Evolutionary conservation across 30 jellyfish, hydroid and myxozoan genomes (phyloP).

Genomic region (Turritopsis dohrnii): DNA sequence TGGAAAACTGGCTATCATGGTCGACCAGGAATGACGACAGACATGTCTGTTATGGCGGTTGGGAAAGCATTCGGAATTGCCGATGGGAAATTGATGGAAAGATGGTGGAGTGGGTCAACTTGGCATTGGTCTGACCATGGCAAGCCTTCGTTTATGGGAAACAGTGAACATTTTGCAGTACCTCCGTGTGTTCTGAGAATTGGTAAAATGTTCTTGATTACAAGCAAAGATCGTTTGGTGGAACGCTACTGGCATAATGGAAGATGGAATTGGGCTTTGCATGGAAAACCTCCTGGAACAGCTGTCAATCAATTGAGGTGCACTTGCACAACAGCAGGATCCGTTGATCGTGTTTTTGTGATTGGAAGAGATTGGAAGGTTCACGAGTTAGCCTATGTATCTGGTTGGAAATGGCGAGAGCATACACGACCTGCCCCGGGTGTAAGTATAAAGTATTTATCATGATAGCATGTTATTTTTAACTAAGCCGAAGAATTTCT

Average conservation of each 20-base stretch:
- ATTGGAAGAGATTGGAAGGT: neutral
- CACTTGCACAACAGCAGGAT: neutral
- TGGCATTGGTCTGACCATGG: neutral
- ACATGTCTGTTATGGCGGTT: neutral
- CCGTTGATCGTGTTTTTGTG: neutral
- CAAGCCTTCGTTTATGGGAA: neutral
- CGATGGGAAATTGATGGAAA: neutral
- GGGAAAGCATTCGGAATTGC: neutral
- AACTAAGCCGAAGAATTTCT: neutral
- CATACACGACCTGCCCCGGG: neutral
- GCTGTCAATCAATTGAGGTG: neutral
- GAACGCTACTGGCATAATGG: neutral
- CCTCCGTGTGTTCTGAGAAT: neutral
- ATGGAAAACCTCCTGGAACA: neutral
- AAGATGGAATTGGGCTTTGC: neutral
- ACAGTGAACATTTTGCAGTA: neutral
- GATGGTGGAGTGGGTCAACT: neutral
- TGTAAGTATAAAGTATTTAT: neutral
- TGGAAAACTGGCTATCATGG: neutral
- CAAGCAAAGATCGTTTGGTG: neutral
- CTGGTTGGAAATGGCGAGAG: neutral
- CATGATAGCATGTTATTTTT: neutral
- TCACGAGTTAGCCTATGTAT: neutral
- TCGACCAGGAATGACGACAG: neutral
- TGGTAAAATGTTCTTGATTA: neutral